Conservation (phyloP, 2,113 vertebrate species). For the Ailuropoda melanoleuca region DNA sequence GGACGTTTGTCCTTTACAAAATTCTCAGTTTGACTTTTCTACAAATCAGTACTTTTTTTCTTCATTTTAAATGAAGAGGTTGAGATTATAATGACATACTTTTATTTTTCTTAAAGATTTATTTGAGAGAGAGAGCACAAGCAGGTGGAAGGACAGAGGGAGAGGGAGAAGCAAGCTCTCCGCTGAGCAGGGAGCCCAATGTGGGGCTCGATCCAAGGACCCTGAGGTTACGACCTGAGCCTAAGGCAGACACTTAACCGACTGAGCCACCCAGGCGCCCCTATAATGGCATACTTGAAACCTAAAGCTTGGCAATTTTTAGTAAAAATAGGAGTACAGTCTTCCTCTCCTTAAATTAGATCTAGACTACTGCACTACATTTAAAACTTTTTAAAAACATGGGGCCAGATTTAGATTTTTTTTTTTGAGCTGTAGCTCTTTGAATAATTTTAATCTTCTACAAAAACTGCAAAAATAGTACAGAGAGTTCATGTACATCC, state of each 20-base stretch:
- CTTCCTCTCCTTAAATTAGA: constrained; percentile 30
- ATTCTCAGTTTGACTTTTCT: background rate
- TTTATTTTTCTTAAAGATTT: background rate
- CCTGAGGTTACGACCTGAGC: background rate
- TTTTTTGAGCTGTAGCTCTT: background rate
- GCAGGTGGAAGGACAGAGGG: no score
- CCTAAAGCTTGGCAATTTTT: background rate
- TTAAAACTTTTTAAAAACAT: background rate
- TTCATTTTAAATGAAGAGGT: constrained; percentile 14
- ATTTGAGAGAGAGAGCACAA: no score
- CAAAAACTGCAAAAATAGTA: background rate
- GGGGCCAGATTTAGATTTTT: background rate
- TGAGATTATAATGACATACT: background rate
- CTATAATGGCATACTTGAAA: background rate
- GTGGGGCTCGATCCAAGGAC: background rate
- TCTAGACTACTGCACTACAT: background rate
- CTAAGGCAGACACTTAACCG: background rate
- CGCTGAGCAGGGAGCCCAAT: no score
- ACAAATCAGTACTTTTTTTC: background rate
- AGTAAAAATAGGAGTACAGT: background rate
- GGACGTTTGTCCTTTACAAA: background rate
- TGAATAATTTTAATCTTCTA: background rate
- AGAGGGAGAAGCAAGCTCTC: no score
- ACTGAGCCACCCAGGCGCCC: background rate
- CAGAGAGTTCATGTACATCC: background rate